Base-by-base conservation (phyloP, 2,797 vertebrate genomes). In the Lepilemur septentrionalis region DNA sequence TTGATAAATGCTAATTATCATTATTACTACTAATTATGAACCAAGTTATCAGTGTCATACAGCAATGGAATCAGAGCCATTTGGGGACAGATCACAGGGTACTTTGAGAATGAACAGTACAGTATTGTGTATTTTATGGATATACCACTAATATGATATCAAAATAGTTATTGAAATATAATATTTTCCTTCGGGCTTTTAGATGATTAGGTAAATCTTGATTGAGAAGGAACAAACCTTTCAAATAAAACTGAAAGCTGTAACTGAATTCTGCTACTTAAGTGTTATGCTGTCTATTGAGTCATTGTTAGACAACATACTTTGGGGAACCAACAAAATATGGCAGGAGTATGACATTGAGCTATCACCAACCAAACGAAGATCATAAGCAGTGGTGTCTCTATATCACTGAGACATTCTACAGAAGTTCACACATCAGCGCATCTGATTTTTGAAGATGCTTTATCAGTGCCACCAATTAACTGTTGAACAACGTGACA, bases 11-110 rank as follows among this genome's bases (percentile, higher is more conserved):
- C 23, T 78, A 55, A 61, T 70, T 87, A 84, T 32, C 17, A 86
- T 63, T 38, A 81, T 69, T 85, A 89, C 81, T 67, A 79, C 59
- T 81, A 85, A 69, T 76, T 91, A 91, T 72, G 81, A 78, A 78
- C 11, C 17, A 94, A 52, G 32, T 52, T 65, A 80, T 75, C 67
- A 83, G 8, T 65, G 14, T 35, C 67, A 86, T 14, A 78, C 15
- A 80, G 32, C 14, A 59, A 70, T 61, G 32, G 70, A 76, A 61
- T 93, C 70, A 91, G 32, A 97, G 46, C 28, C 30, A 46, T 70
- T 89, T 57, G 46, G 41, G 48, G 43, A 61, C 32, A 69, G 23
- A 95, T 61, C 50, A 10, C n/a, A 75, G 38, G 57, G 48, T 69
- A 41, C 41, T 91, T 59, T 43, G 80, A 76, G 73, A 85, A 63